phyloP scores from a whole-genome alignment of 2,888 invertebrate species.

The Tiliacea citrago region DNA sequence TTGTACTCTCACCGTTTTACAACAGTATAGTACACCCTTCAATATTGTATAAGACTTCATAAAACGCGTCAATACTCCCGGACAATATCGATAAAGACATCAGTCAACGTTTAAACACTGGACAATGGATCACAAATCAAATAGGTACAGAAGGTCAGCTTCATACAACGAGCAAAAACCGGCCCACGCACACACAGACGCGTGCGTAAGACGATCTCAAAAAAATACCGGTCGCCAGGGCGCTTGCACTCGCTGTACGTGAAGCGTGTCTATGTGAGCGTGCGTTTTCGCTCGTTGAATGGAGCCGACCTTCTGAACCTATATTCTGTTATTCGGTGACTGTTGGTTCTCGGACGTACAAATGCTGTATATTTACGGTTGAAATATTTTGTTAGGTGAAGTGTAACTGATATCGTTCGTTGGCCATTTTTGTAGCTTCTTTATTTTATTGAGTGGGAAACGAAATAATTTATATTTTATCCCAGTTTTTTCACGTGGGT shows the following conservation, averaged over 20 bases:
- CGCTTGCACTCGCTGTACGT: neutral
- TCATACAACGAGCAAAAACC: neutral
- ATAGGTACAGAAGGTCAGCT: neutral
- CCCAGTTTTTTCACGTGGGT: too few species aligned
- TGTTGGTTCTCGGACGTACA: neutral
- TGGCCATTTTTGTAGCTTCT: neutral
- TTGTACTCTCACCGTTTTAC: conserved; percentile 30
- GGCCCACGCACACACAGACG: neutral
- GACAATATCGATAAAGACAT: conserved; percentile 38
- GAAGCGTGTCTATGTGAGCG: neutral
- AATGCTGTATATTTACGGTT: conserved; percentile 12
- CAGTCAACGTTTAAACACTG: conserved; percentile 27
- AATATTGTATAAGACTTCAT: conserved; percentile 38
- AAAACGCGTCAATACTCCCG: conserved; percentile 30
- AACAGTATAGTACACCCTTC: conserved; percentile 27
- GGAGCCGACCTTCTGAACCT: neutral
- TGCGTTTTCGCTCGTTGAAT: neutral
- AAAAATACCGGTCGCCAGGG: neutral
- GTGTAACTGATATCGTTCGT: neutral
- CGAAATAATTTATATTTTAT: too few species aligned
- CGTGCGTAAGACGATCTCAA: neutral
- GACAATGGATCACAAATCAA: conserved; percentile 17
- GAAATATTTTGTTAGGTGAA: conserved; percentile 23
- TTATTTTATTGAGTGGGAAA: neutral
- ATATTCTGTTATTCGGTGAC: neutral